Evolutionary conservation across 1,140 invertebrate genomes (phyloP).

Genomic region (Venustaconcha ellipsiformis): DNA sequence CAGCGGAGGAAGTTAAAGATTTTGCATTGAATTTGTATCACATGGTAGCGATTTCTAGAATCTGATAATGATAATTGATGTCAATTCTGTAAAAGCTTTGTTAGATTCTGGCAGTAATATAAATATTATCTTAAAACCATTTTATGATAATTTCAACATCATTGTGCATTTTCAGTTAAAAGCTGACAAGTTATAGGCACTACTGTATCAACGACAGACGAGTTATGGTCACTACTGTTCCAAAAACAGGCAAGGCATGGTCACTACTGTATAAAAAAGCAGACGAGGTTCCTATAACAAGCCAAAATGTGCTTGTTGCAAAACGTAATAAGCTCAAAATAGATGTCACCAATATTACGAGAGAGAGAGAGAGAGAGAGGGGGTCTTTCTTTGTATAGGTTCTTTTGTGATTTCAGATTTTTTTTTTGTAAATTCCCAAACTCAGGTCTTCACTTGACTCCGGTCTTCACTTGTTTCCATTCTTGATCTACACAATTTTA

Average conservation of each 20-base stretch:
- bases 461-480: conserved; percentile 12
- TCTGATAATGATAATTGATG: background rate
- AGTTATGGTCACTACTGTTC: too few species aligned
- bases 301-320: conserved; percentile 14
- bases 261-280: background rate
- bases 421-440: conserved; percentile 72
- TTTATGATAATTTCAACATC: too few species aligned
- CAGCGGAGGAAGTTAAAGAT: background rate
- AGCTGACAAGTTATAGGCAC: too few species aligned
- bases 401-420: conserved; percentile 75
- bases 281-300: conserved; percentile 23
- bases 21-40: background rate
- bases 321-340: conserved; percentile 1
- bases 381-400: background rate
- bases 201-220: too few species aligned
- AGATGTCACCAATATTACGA: background rate
- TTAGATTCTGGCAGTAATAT: background rate
- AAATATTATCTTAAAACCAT: too few species aligned
- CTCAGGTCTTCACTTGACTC: conserved; percentile 12
- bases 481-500: conserved; percentile 13
- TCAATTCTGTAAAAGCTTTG: background rate
- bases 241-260: conserved; percentile 3
- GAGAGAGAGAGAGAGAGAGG: too few species aligned
- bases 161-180: background rate
- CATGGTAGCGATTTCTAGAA: background rate